Base-by-base conservation (phyloP, 2,797 vertebrate species). In the Acanthurus tractus region DNA sequence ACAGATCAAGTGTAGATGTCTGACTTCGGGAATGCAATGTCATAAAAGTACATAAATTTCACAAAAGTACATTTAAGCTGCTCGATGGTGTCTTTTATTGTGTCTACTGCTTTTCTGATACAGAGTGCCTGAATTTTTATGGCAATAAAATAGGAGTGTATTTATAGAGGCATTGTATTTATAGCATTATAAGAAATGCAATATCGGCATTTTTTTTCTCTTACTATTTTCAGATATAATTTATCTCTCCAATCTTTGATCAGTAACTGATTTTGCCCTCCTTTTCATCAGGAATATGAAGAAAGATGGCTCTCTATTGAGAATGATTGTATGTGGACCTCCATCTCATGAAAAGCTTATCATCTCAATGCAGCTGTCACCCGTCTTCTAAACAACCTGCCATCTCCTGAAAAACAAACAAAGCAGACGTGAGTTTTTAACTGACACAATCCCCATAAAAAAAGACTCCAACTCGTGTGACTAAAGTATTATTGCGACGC, bases 311-410 rank as follows among this genome's bases (percentile, higher is more conserved):
- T 84, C 53, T 67, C 67, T 73, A 79, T 75, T 75, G 42, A 38
- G 42, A 56, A 55, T 80, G 71, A 89, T 82, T 83, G 66, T 65
- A 75, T 79, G 76, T 75, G 55, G 70, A 79, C 36, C 38, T 52
- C 15, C 34, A 67, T 86, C 83, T 88, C 76, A 84, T 76, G 50
- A 86, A 85, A 84, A 74, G 58, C 84, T 85, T 87, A 90, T 92
- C 84, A 86, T 59, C 63, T 61, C 79, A 72, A 83, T 74, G 88
- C 86, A 86, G 86, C 84, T 92, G 89, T 91, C 87, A 78, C 79
- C 52, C 68, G 13, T 73, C 84, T 88, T 70, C 81, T 71, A 90
- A 90, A 92, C 88, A 90, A 90, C 81, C 90, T 88, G 86, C 90
- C 87, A 82, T 82, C 84, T 66, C 52, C 59, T 5, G 65, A 73